Evolutionary conservation across 2,797 vertebrate species (phyloP), one percentile per base, ranked within the genome.

Genomic region (Oreortyx pictus): DNA sequence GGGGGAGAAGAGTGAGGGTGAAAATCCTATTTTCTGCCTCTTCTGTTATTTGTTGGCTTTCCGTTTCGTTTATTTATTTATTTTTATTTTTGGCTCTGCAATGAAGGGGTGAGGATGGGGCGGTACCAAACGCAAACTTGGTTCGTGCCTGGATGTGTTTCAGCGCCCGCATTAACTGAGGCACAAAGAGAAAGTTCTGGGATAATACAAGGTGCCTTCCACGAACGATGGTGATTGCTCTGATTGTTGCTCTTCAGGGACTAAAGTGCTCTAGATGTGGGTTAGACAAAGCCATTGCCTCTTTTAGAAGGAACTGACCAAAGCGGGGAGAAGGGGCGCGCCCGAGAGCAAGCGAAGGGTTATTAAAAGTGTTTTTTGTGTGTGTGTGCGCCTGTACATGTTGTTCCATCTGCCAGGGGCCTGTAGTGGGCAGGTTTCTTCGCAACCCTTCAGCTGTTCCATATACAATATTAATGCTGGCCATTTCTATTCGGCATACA

Each of bases 371-470:
- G 87, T 54, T 85, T 64, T 52, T 90, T 41, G 82, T 61, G 39
- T 50, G 44, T 46, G 44, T 46, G 44, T 92, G 79, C 92, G 82
- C 76, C 61, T 90, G 78, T 84, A 88, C 84, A 1, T 98, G 98
- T 98, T 98, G 97, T 98, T 99, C 99, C 99, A 99, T 99, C 99
- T 99, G 99, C 99, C 98, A 98, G 98, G 98, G 97, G 98, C 98
- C 97, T 98, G 98, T 95, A 93, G 93, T 93, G 96, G 97, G 97
- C 97, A 95, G 98, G 97, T 90, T 94, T 89, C 91, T 93, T 96
- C 96, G 77, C 96, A 95, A 94, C 97, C 92, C 97, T 98, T 99
- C 99, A 99, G 98, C 99, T 99, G 99, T 98, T 98, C 97, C 97
- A 97, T 98, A 98, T 99, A 98, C 98, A 99, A 98, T 99, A 99